Conservation (phyloP, 2,888 invertebrate genomes). For the Steromphala cineraria region DNA sequence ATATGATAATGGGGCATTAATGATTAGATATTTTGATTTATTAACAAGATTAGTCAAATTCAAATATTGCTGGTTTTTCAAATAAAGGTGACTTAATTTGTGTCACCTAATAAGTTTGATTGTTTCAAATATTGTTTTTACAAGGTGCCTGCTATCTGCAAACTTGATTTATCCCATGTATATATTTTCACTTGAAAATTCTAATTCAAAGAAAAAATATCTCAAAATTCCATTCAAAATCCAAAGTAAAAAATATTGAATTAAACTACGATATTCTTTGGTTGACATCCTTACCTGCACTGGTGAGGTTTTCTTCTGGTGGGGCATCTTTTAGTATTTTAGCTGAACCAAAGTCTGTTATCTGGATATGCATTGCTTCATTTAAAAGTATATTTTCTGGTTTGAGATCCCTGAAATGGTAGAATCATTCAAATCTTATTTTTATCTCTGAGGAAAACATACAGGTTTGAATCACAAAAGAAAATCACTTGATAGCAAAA, state of each 20-base stretch:
- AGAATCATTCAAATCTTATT: not conserved
- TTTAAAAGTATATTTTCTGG: constrained; percentile 98
- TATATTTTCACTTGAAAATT: not conserved
- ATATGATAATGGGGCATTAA: too few relatives aligned
- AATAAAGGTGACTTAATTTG: too few relatives aligned
- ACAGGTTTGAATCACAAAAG: not conserved
- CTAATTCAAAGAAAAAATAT: not conserved
- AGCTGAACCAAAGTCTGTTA: constrained; percentile 98
- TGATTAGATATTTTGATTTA: too few relatives aligned
- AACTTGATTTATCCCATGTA: not conserved
- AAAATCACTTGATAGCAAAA: not conserved
- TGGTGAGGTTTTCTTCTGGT: constrained; percentile 10
- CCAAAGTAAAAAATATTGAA: too few relatives aligned
- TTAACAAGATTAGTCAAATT: too few relatives aligned
- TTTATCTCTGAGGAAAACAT: not conserved
- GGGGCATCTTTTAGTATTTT: constrained; percentile 81
- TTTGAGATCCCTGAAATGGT: constrained; percentile 85
- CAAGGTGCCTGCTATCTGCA: too few relatives aligned
- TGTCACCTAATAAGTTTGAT: too few relatives aligned
- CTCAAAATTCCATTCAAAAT: too few relatives aligned
- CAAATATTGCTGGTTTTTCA: too few relatives aligned
- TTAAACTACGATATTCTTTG: too few relatives aligned
- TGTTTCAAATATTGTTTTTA: too few relatives aligned
- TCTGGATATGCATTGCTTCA: constrained; percentile 95
- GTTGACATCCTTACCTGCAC: constrained; percentile 36